phyloP scores from a whole-genome alignment of 2,113 vertebrate species.

The Castor canadensis region DNA sequence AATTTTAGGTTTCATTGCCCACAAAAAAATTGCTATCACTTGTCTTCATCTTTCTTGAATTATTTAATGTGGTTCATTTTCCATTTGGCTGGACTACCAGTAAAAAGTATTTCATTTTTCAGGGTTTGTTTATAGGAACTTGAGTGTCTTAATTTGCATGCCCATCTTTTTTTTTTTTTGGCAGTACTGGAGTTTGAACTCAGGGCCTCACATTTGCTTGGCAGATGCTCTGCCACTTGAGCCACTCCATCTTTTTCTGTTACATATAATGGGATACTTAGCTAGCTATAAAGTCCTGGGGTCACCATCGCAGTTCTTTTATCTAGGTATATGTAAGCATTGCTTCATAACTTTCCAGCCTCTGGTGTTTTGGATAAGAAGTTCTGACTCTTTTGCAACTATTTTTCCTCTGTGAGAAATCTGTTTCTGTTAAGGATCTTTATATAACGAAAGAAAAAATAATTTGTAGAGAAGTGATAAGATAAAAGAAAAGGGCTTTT shows the following conservation, averaged over 20 bases:
- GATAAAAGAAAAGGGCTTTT: neutral
- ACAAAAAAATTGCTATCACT: neutral
- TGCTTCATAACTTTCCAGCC: neutral
- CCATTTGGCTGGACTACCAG: neutral
- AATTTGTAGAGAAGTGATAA: neutral
- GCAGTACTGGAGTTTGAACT: no score
- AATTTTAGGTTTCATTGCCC: neutral
- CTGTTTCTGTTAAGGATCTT: neutral
- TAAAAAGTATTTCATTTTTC: neutral
- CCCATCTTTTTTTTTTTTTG: no score
- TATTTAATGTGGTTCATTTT: slow-evolving; percentile 32
- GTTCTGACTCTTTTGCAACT: neutral
- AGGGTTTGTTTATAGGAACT: neutral
- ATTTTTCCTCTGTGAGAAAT: neutral
- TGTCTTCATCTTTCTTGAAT: neutral
- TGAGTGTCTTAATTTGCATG: neutral
- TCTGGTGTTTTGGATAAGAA: neutral
- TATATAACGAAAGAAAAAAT: neutral
- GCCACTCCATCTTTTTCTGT: no score
- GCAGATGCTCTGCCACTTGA: no score
- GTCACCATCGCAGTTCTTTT: neutral
- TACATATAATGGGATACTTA: neutral
- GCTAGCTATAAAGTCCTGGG: neutral
- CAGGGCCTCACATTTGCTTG: no score
- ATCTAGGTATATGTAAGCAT: neutral